phyloP scores from a whole-genome alignment of 2,797 vertebrate genomes.

The Hydrophis major region DNA sequence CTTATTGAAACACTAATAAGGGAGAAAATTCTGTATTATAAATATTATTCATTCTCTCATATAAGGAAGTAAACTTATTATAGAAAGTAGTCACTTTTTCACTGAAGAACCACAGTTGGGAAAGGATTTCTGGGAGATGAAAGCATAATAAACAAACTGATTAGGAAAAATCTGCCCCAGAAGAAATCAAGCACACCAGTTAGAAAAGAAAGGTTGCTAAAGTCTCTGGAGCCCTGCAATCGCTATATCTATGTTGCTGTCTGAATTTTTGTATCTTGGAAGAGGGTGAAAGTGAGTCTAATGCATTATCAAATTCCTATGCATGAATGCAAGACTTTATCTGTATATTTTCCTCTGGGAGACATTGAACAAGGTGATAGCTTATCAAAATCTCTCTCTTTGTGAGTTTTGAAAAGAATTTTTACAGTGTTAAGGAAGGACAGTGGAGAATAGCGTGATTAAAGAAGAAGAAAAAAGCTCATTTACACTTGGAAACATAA shows the following conservation, averaged over 20 bases:
- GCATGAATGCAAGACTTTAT: conserved; percentile 30
- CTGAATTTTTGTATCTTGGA: conserved; percentile 45
- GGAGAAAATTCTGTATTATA: not conserved
- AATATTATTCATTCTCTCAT: not conserved
- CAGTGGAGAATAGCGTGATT: not conserved
- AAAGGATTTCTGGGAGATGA: conserved; percentile 6
- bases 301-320: conserved; percentile 39
- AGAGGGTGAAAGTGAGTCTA: conserved; percentile 27
- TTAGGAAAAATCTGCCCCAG: conserved; percentile 21
- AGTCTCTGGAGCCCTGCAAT: conserved; percentile 26
- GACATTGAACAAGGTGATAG: conserved; percentile 34
- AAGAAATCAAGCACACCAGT: conserved; percentile 44
- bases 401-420: conserved; percentile 34
- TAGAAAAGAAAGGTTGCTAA: conserved; percentile 50
- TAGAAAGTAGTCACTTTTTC: conserved; percentile 31
- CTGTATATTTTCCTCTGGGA: conserved; percentile 35
- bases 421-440: conserved; percentile 30
- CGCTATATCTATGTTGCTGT: not conserved
- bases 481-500: not conserved
- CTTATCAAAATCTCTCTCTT: conserved; percentile 39
- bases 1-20: not conserved
- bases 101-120: not conserved
- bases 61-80: conserved; percentile 11
- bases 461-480: conserved; percentile 6
- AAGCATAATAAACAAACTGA: conserved; percentile 39